Evolutionary conservation across 1,140 invertebrate genomes (phyloP), one percentile per base, ranked within the genome.

Genomic region (Rhopalosiphum maidis): DNA sequence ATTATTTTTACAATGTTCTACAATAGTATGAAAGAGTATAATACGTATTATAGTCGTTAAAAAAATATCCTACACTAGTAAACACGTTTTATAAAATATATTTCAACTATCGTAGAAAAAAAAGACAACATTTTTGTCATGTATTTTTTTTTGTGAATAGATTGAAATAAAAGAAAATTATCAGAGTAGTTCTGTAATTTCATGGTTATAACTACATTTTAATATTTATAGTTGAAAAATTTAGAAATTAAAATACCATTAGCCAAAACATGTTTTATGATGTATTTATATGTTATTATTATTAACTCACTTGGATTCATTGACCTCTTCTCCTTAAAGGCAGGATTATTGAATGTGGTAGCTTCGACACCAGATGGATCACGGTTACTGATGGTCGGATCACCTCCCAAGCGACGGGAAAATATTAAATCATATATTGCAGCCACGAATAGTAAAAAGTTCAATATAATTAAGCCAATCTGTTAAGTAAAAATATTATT

Each of bases 281-380:
- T 85, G 37, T 25, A 3, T 43, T 15, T 48, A 87, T 35, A 35
- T 89, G 23, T 30, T 90, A 48, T 25, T 48, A 93, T 41, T 46
- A 92, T 60, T 83, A 35, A 86, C 82, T 92, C 51, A 86, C 82
- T 91, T 25, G 82, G 93, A 85, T 85, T 94, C 54, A 86, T 93
- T 37, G 91, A 93, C 41, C 55, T 90, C 96, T 94, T 96, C 94
- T 98, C 97, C 95, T 97, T 96, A 95, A 97, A 98, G 35, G 97
- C 97, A 18, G 97, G 97, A 96, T 98, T 98, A 94, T 97, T 97
- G 94, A 97, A 97, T 4, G 97, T 98, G 30, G 97, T 97, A 25
- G 96, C 96, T 91, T 96, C 95, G 9, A 94, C 94, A 18, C 95
- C 95, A 51, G 91, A 94, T 11, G 96, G 95, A 94, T 96, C 96